Evolutionary conservation across 2,113 vertebrate species (phyloP), one percentile per base, ranked within the genome.

Genomic region (Trochalopteron elliotii): DNA sequence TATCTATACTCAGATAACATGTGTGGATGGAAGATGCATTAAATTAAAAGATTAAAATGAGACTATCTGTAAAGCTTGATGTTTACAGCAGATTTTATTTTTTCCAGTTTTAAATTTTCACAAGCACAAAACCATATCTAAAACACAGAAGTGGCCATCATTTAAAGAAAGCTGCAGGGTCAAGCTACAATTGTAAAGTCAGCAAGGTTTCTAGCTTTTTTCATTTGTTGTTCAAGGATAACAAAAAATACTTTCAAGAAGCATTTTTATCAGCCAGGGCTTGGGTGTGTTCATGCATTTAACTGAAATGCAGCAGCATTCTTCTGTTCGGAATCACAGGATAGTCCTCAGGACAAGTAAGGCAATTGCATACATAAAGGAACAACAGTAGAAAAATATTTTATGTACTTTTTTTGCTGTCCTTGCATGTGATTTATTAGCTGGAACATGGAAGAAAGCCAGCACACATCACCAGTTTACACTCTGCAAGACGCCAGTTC

Each of bases 401-500:
- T 92, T 75, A 82, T 89, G 64, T 59, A 63, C 59, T 85, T 90
- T 64, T 63, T 92, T 69, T 94, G 21, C 82, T 96, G 88, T 89
- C 78, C 30, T 87, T 95, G 68, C 15, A 2, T 79, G 55, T 89
- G 53, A 95, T 92, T 94, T 85, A 91, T 94, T 76, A 92, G 39
- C 68, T 91, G 59, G 70, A 89, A 60, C 24, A 11, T 70, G 80
- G 70, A 93, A 82, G 61, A 79, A 74, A 78, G 84, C 76, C 89
- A 95, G 86, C 63, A 64, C 84, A 78, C 90, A 89, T 68, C 86
- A 72, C 68, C 69, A 45, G 69, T 79, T 89, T 86, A 75, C 63
- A 40, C 79, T 90, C 74, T 68, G 65, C 31, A 44, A 87, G 89
- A 90, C 11, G 1, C 90, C 71, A 71, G 79, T 90, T 88, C 86